Evolutionary conservation across 1,140 invertebrate species (phyloP).

Genomic region (Lepidurus arcticus): DNA sequence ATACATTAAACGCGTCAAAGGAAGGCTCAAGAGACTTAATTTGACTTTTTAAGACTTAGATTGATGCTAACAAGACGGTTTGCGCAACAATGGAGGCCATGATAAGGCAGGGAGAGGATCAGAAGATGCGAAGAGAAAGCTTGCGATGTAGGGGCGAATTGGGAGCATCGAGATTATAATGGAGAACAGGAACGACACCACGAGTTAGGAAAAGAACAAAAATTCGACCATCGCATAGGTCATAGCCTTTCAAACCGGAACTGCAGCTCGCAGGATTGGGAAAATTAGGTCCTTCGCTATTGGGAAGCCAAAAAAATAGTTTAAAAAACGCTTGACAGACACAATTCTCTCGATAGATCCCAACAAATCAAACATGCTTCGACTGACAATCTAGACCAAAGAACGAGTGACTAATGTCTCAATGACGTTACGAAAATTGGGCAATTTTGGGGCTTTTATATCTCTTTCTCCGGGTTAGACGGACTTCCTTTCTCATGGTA

Average conservation of each 20-base stretch:
- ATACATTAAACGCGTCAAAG: too few relatives aligned
- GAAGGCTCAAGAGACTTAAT: too few relatives aligned
- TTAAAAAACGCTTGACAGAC: neutral
- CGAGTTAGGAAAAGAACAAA: neutral
- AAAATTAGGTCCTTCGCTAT: neutral
- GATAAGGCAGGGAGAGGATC: neutral
- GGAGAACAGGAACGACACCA: slow-evolving; percentile 2
- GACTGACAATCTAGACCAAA: neutral
- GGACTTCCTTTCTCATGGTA: neutral
- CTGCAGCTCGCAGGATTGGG: neutral
- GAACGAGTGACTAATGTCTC: neutral
- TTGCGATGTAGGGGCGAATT: neutral
- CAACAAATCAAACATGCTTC: neutral
- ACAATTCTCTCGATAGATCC: neutral
- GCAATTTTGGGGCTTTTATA: neutral
- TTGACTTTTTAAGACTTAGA: too few relatives aligned
- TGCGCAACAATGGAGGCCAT: neutral
- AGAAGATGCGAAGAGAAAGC: slow-evolving; percentile 17
- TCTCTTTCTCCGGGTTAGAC: neutral
- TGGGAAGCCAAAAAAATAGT: neutral
- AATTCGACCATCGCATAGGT: neutral
- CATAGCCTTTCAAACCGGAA: slow-evolving; percentile 17
- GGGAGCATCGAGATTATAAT: slow-evolving; percentile 18
- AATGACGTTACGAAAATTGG: neutral
- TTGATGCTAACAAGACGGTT: neutral